phyloP scores from a whole-genome alignment of 2,888 invertebrate genomes.

The Lapara coniferarum region DNA sequence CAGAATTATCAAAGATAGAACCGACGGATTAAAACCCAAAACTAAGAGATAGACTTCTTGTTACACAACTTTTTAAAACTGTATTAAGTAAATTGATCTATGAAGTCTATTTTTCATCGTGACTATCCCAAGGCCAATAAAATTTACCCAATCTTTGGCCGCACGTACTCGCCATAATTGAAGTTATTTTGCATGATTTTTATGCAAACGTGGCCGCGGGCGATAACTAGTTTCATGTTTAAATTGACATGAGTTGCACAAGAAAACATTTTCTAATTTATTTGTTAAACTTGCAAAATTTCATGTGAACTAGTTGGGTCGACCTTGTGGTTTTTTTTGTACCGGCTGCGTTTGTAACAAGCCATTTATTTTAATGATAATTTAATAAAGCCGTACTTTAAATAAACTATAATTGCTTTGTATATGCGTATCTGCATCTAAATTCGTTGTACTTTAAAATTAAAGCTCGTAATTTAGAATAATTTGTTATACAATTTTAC shows the following conservation, averaged over 20 bases:
- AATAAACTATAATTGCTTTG: not conserved
- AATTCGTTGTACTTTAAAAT: too few relatives aligned
- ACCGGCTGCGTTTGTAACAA: not conserved
- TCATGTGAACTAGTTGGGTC: not conserved
- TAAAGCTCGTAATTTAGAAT: too few relatives aligned
- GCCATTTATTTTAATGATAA: conserved; percentile 7
- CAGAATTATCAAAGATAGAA: too few relatives aligned
- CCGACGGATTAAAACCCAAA: too few relatives aligned
- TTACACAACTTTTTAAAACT: too few relatives aligned
- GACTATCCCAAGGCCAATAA: not conserved
- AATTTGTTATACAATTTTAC: too few relatives aligned
- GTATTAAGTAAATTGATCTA: too few relatives aligned
- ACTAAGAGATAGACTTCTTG: too few relatives aligned
- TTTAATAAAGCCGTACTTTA: conserved; percentile 6
- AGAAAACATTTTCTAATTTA: conserved; percentile 28
- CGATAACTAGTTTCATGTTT: not conserved
- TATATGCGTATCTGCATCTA: too few relatives aligned
- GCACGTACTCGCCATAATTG: not conserved
- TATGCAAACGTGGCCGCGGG: conserved; percentile 15
- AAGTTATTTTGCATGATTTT: conserved; percentile 9
- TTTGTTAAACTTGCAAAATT: conserved; percentile 20
- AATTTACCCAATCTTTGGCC: not conserved
- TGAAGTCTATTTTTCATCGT: not conserved
- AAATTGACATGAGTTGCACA: conserved; percentile 13
- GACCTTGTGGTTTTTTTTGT: conserved; percentile 14